phyloP scores from a whole-genome alignment of 35 echinoderm and acorn worm species.

The Lytechinus pictus region DNA sequence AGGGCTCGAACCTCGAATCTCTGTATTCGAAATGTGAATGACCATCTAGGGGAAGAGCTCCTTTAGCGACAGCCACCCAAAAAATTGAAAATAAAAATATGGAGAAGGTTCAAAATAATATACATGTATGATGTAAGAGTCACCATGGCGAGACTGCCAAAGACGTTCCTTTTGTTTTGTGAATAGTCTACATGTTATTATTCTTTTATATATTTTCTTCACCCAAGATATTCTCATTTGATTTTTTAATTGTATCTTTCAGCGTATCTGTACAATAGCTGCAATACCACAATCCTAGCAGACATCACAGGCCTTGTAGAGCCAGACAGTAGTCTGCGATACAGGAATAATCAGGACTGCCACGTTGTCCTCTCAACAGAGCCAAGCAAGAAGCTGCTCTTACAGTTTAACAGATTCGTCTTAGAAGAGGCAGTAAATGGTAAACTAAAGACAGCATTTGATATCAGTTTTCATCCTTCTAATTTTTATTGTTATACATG shows the following conservation, averaged over 20 bases:
- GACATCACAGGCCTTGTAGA: conserved; percentile 69
- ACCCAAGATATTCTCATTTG: not conserved
- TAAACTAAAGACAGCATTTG: not conserved
- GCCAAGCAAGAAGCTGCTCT: conserved; percentile 47
- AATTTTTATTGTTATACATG: not conserved
- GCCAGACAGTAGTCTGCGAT: conserved; percentile 71
- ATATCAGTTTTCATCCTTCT: no score
- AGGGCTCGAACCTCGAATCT: no score
- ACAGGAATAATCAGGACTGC: conserved; percentile 74
- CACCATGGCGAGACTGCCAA: no score
- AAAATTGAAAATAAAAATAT: no score
- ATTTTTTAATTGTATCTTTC: not conserved
- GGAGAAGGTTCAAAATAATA: no score
- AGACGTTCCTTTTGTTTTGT: not conserved
- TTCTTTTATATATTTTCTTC: not conserved
- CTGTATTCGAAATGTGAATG: no score
- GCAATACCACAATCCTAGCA: conserved; percentile 62
- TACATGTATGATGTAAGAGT: no score
- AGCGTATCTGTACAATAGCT: conserved; percentile 71
- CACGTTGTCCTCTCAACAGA: conserved; percentile 39
- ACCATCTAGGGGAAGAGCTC: no score
- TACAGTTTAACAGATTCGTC: conserved; percentile 73
- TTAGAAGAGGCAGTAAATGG: conserved; percentile 68
- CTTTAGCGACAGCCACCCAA: no score
- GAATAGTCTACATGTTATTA: not conserved